Conservation (phyloP, 37 sponge, comb jelly and placozoan species). For the Crambe crambe region DNA sequence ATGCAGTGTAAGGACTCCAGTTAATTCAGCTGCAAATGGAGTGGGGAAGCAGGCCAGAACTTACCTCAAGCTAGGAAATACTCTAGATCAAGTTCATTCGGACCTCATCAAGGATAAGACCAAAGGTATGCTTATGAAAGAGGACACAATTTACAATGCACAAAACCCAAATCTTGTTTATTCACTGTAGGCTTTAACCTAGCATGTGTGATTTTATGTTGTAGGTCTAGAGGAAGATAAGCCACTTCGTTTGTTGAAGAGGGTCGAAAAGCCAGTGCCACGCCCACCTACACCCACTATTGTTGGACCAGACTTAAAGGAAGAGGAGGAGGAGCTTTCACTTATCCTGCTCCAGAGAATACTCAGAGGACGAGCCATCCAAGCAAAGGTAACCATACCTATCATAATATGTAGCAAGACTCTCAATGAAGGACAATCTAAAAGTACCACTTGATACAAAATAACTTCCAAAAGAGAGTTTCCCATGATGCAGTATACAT, state of each 20-base stretch:
- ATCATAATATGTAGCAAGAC: background rate
- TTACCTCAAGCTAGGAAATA: slow-evolving; percentile 35
- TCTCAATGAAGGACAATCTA: too few relatives aligned
- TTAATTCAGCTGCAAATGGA: slow-evolving; percentile 4
- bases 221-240: slow-evolving; percentile 43
- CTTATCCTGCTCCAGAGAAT: slow-evolving; percentile 88
- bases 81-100: slow-evolving; percentile 55
- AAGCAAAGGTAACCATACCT: slow-evolving; percentile 82
- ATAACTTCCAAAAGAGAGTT: too few relatives aligned
- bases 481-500: too few relatives aligned
- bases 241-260: slow-evolving; percentile 84
- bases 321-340: slow-evolving; percentile 80
- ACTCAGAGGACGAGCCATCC: slow-evolving; percentile 87
- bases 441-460: background rate
- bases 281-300: slow-evolving; percentile 95
- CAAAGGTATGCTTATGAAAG: slow-evolving; percentile 6
- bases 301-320: slow-evolving; percentile 20
- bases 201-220: too few relatives aligned
- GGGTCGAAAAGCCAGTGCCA: slow-evolving; percentile 87
- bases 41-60: slow-evolving; percentile 50
- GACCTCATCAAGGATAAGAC: slow-evolving; percentile 26
- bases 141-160: background rate
- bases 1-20: slow-evolving; percentile 34
- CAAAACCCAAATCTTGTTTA: too few relatives aligned
- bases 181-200: too few relatives aligned